Conservation (phyloP, 1,140 invertebrate genomes). For the Maconellicoccus hirsutus region DNA sequence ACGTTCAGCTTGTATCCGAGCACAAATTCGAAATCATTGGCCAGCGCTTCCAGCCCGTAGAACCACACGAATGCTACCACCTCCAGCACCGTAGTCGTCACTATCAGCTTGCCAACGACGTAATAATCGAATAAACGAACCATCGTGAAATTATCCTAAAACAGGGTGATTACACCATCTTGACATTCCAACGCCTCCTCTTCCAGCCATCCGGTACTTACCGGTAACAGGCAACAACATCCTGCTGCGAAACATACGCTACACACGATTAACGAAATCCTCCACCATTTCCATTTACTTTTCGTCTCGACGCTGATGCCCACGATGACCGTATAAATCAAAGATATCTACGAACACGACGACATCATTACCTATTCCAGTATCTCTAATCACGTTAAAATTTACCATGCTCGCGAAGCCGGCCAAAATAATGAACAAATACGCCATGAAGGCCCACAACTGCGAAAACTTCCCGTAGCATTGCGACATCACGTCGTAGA, state of each 20-base stretch:
- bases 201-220: slow-evolving; percentile 28
- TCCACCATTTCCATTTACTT: slow-evolving; percentile 36
- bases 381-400: slow-evolving; percentile 4
- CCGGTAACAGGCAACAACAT: slow-evolving; percentile 32
- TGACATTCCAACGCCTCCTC: too few relatives aligned
- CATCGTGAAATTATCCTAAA: slow-evolving; percentile 31
- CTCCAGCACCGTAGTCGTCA: slow-evolving; percentile 38
- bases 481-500: slow-evolving; percentile 37
- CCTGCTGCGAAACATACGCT: slow-evolving; percentile 35
- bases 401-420: slow-evolving; percentile 41
- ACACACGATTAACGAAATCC: slow-evolving; percentile 32
- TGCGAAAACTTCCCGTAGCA: slow-evolving; percentile 32
- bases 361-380: slow-evolving; percentile 3
- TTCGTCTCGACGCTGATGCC: slow-evolving; percentile 36
- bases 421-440: slow-evolving; percentile 36
- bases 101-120: slow-evolving; percentile 39
- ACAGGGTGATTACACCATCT: too few relatives aligned
- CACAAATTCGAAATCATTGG: slow-evolving; percentile 43
- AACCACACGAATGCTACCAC: slow-evolving; percentile 39
- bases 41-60: slow-evolving; percentile 39
- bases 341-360: slow-evolving; percentile 36
- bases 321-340: slow-evolving; percentile 39
- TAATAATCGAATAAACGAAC: slow-evolving; percentile 40
- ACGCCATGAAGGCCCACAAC: slow-evolving; percentile 37
- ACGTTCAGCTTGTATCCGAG: slow-evolving; percentile 38